Evolutionary conservation across 2,113 vertebrate species (phyloP).

Genomic region (Ibidorhyncha struthersii): DNA sequence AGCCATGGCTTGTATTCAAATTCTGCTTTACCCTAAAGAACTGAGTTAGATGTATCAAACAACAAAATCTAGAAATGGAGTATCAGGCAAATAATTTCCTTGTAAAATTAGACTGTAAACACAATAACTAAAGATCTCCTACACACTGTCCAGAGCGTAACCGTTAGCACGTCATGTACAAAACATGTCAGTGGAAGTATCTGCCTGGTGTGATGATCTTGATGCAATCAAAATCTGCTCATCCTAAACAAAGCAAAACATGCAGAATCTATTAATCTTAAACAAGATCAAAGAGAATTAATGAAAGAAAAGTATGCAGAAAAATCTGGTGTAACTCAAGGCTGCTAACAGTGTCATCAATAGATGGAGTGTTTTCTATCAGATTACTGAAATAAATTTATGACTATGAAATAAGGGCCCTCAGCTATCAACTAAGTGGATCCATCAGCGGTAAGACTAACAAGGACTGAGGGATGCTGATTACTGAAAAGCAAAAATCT

Average conservation of each 20-base stretch:
- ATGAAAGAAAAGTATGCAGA: neutral
- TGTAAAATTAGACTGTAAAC: neutral
- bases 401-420: neutral
- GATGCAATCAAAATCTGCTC: neutral
- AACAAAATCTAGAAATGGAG: neutral
- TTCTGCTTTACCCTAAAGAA: neutral
- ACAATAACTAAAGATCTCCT: neutral
- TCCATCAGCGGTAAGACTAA: neutral
- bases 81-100: neutral
- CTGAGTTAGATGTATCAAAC: neutral
- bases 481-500: neutral
- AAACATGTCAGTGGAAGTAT: neutral
- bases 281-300: neutral
- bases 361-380: neutral
- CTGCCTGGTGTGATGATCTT: neutral
- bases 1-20: neutral
- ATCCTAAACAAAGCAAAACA: neutral
- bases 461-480: neutral
- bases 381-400: neutral
- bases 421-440: neutral
- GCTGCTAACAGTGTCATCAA: neutral
- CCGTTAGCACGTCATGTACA: neutral
- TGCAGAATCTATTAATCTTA: neutral
- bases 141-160: neutral
- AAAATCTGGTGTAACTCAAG: neutral